Conservation (phyloP, 2,888 invertebrate genomes). For the Heliconius cydno region DNA sequence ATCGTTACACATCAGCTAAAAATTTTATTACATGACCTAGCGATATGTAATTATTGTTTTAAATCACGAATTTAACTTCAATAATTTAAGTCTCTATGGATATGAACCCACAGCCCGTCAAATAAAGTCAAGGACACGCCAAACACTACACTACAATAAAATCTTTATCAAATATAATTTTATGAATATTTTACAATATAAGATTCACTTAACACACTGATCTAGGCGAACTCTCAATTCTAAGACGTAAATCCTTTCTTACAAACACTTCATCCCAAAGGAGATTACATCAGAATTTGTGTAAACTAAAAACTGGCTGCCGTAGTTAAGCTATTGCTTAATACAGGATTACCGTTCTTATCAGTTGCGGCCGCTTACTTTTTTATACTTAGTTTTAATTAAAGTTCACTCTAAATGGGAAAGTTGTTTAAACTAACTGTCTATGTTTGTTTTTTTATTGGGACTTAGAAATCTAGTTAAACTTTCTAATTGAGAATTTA, state of each 20-base stretch:
- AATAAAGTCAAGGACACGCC: no score
- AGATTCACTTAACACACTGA: no score
- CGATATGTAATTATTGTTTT: no score
- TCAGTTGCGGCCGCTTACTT: constrained; percentile 63
- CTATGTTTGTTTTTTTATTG: background rate
- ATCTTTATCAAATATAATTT: no score
- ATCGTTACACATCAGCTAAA: no score
- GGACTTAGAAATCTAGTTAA: background rate
- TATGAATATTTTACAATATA: no score
- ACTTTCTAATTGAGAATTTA: no score
- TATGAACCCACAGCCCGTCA: no score
- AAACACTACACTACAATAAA: no score
- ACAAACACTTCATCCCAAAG: constrained; percentile 62
- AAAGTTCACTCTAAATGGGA: constrained; percentile 73
- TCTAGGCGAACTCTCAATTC: background rate
- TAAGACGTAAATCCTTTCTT: constrained; percentile 49
- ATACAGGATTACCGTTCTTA: constrained; percentile 69
- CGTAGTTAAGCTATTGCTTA: constrained; percentile 73
- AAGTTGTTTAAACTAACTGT: constrained; percentile 59
- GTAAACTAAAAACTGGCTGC: constrained; percentile 72
- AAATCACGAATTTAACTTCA: no score
- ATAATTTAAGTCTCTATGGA: no score
- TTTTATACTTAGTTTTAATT: constrained; percentile 78
- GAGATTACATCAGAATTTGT: constrained; percentile 71
- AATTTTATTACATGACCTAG: no score